phyloP scores from a whole-genome alignment of 2,888 invertebrate genomes.

The Notodonta dromedarius region DNA sequence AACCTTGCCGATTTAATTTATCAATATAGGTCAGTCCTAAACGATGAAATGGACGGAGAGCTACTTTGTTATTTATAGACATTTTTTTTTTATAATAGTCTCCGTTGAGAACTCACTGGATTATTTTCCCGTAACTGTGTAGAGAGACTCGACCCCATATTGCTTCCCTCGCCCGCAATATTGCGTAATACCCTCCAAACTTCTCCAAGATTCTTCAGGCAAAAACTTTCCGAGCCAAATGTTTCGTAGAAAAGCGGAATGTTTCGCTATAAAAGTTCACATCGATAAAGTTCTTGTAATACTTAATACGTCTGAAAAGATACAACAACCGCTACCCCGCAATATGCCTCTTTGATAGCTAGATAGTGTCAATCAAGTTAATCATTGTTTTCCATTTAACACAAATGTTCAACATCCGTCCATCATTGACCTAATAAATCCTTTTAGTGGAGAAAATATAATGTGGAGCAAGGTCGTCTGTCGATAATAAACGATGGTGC shows the following conservation, averaged over 20 bases:
- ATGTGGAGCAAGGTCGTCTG: slow-evolving; percentile 75
- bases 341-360: slow-evolving; percentile 4
- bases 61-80: slow-evolving; percentile 1
- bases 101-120: background rate
- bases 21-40: slow-evolving; percentile 5
- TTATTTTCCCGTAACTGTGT: background rate
- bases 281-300: background rate
- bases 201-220: background rate
- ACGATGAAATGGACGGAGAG: background rate
- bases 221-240: background rate
- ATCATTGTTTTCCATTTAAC: slow-evolving; percentile 44
- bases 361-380: slow-evolving; percentile 34
- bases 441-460: slow-evolving; percentile 58
- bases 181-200: background rate
- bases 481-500: slow-evolving; percentile 77
- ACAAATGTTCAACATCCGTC: slow-evolving; percentile 44
- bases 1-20: slow-evolving; percentile 8
- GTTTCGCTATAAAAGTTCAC: background rate
- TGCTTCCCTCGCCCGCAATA: background rate
- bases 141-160: too few relatives aligned
- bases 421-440: slow-evolving; percentile 64
- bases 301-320: background rate
- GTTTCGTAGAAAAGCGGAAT: background rate
- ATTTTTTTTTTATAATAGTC: background rate
- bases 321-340: background rate